phyloP scores from a whole-genome alignment of 2,797 vertebrate genomes.

The Epinephelus malabaricus region DNA sequence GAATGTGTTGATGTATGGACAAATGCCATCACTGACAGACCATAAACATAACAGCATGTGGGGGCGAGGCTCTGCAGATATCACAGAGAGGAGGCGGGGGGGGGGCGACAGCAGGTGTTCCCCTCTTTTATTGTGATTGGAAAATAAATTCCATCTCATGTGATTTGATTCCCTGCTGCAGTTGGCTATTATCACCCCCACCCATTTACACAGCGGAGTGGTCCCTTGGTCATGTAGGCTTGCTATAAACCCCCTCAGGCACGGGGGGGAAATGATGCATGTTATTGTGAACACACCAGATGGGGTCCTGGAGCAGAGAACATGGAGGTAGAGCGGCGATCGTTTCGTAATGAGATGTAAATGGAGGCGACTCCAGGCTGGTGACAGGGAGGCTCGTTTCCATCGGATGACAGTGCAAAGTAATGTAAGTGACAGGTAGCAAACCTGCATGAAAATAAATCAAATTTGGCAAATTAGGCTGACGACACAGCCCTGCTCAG shows the following conservation, averaged over 20 bases:
- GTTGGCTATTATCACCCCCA: conserved; percentile 50
- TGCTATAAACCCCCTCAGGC: conserved; percentile 63
- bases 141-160: conserved; percentile 76
- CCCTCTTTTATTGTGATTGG: conserved; percentile 65
- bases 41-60: conserved; percentile 51
- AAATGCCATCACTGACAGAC: conserved; percentile 46
- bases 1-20: conserved; percentile 1
- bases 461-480: conserved; percentile 46
- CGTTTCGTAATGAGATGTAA: conserved; percentile 72
- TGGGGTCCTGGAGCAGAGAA: conserved; percentile 72
- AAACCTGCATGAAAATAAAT: conserved; percentile 70
- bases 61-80: conserved; percentile 44
- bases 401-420: conserved; percentile 45
- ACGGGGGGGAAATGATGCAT: conserved; percentile 75
- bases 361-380: conserved; percentile 50
- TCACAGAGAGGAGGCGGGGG: neutral
- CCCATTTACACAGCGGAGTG: conserved; percentile 50
- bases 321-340: conserved; percentile 52
- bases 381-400: conserved; percentile 35
- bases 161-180: conserved; percentile 64
- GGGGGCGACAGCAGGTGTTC: conserved; percentile 65
- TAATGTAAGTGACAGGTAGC: conserved; percentile 75
- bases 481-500: neutral
- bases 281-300: conserved; percentile 81
- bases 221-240: conserved; percentile 52